phyloP scores from a whole-genome alignment of 2,888 invertebrate genomes.

The Andrena flavipes region DNA sequence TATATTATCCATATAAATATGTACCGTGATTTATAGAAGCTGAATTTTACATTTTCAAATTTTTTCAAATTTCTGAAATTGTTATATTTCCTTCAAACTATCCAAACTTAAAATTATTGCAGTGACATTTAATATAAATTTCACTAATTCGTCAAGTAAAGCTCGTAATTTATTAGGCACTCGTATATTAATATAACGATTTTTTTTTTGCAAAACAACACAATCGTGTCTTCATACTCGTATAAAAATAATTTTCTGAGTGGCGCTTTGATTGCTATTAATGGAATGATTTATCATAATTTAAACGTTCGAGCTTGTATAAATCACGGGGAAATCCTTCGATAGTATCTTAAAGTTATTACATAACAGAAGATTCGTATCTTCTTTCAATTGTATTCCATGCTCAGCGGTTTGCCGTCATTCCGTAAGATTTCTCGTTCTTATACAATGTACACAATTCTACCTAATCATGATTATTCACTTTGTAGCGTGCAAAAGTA shows the following conservation, averaged over 20 bases:
- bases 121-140: no score
- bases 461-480: slow-evolving; percentile 41
- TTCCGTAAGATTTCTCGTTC: slow-evolving; percentile 47
- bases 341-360: slow-evolving; percentile 53
- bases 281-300: slow-evolving; percentile 26
- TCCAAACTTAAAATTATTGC: no score
- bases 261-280: not conserved
- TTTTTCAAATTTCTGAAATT: no score
- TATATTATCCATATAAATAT: not conserved
- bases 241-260: not conserved
- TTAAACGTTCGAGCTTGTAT: slow-evolving; percentile 8
- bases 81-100: no score
- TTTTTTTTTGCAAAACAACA: not conserved
- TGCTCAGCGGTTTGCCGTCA: slow-evolving; percentile 31
- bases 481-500: slow-evolving; percentile 4
- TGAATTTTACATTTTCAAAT: not conserved
- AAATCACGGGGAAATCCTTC: slow-evolving; percentile 48
- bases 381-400: slow-evolving; percentile 13
- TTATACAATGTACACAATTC: slow-evolving; percentile 28
- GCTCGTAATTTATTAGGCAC: no score
- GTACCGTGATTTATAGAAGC: not conserved
- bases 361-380: slow-evolving; percentile 39
- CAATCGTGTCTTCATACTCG: not conserved
- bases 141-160: no score
- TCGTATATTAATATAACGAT: no score